Percentiles rank a stretch among this genome's conserved stretches.
Conservation (phyloP, 2,888 invertebrate species). For the Lithodes maja region DNA sequence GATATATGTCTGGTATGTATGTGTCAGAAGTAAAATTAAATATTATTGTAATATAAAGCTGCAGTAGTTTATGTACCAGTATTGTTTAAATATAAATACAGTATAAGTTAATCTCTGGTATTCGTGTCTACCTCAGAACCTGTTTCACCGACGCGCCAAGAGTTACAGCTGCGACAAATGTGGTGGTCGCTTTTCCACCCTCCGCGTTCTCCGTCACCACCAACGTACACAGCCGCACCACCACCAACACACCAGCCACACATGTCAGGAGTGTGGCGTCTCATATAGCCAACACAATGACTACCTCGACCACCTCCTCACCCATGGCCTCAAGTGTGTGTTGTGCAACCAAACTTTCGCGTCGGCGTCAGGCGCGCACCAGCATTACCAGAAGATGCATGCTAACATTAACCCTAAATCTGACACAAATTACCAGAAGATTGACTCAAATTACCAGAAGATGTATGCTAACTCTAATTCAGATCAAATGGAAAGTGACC, state of each 20-base stretch:
- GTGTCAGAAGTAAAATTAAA: no score
- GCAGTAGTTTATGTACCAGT: no score
- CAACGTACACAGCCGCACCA: slow-evolving; percentile 46
- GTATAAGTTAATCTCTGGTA: no score
- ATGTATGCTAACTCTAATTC: no score
- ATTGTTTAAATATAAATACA: no score
- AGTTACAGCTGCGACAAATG: slow-evolving; percentile 53
- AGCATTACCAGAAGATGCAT: slow-evolving; percentile 48
- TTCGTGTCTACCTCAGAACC: slow-evolving; percentile 28
- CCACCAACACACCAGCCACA: slow-evolving; percentile 6
- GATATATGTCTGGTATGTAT: no score
- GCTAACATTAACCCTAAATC: not conserved
- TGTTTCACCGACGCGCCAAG: slow-evolving; percentile 43
- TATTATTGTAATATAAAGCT: no score
- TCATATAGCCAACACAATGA: slow-evolving; percentile 29
- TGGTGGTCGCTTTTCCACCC: slow-evolving; percentile 43
- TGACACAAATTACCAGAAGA: not conserved
- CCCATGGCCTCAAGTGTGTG: slow-evolving; percentile 38
- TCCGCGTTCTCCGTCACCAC: slow-evolving; percentile 47
- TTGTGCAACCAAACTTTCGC: slow-evolving; percentile 41
- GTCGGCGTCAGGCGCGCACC: slow-evolving; percentile 22
- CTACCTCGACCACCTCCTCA: slow-evolving; percentile 39
- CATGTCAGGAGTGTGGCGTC: slow-evolving; percentile 53
- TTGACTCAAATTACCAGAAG: not conserved
- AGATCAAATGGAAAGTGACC: no score